These are phyloP conservation scores for Anguilla marmorata DNA, from an alignment of 2,797 vertebrate species.

Conservation along the genomic window DNA sequence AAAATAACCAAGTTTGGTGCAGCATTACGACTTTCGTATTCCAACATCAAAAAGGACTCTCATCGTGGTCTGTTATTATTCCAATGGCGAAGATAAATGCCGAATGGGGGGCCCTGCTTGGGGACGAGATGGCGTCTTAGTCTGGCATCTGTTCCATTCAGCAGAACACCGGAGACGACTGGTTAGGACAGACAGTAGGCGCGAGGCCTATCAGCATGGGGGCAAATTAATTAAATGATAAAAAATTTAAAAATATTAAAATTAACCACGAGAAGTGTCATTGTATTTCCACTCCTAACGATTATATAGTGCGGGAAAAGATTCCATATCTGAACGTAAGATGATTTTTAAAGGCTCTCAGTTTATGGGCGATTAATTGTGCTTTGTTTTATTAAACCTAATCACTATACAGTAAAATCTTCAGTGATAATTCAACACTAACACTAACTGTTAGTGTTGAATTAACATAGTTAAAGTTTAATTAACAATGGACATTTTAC, in stretches of 20 bases:
- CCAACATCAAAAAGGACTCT: constrained; percentile 35
- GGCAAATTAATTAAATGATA: constrained; percentile 49
- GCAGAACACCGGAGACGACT: constrained; percentile 49
- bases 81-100: constrained; percentile 62
- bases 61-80: constrained; percentile 60
- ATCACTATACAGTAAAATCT: constrained; percentile 8
- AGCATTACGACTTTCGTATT: constrained; percentile 16
- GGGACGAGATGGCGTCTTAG: constrained; percentile 65
- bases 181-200: constrained; percentile 74
- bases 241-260: constrained; percentile 46
- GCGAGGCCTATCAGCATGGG: constrained; percentile 69
- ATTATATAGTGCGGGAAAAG: neutral
- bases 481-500: no score
- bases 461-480: no score
- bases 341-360: neutral
- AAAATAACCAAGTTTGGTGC: neutral
- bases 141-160: constrained; percentile 81
- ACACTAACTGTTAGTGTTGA: no score
- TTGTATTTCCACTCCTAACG: constrained; percentile 41
- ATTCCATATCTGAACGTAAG: neutral
- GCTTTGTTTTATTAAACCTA: neutral
- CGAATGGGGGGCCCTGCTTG: constrained; percentile 57
- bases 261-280: constrained; percentile 48
- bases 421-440: no score
- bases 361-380: neutral